These are phyloP conservation scores for Regulus satrapa DNA, from an alignment of 2,113 vertebrate species.

Conservation along the genomic window DNA sequence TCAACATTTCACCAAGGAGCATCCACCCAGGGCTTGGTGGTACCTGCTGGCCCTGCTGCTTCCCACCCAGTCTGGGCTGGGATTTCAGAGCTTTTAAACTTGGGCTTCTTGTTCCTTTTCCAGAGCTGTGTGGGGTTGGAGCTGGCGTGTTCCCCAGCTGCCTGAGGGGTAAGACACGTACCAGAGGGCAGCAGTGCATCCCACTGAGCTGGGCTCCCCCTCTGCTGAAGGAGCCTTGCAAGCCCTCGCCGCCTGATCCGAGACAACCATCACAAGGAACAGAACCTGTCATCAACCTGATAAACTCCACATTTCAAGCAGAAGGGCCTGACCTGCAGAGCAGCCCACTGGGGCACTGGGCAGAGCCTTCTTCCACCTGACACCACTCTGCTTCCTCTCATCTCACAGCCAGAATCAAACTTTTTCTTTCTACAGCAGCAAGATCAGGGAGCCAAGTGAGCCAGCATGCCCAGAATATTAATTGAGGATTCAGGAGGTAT, in stretches of 20 bases:
- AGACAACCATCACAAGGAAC: neutral
- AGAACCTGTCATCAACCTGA: neutral
- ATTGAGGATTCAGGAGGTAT: neutral
- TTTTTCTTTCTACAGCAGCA: neutral
- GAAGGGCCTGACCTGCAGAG: neutral
- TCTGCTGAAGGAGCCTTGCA: neutral
- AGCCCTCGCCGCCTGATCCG: neutral
- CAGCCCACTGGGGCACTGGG: neutral
- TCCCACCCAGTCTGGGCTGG: neutral
- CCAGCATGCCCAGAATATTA: neutral
- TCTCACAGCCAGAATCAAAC: neutral
- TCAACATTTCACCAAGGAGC: rapidly evolving
- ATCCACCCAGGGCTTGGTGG: neutral
- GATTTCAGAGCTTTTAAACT: neutral
- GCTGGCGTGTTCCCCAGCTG: neutral
- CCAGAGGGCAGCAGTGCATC: neutral
- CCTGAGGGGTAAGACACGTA: rapidly evolving
- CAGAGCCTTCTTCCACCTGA: neutral
- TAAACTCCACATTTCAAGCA: neutral
- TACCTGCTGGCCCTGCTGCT: neutral
- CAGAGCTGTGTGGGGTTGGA: neutral
- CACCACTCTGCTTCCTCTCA: neutral
- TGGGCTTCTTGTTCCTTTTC: neutral
- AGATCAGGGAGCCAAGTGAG: neutral
- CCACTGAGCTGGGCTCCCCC: neutral